Percentiles rank a stretch among this genome's conserved stretches.
Conservation (phyloP, 2,797 vertebrate genomes). For the Taenioides sp. region DNA sequence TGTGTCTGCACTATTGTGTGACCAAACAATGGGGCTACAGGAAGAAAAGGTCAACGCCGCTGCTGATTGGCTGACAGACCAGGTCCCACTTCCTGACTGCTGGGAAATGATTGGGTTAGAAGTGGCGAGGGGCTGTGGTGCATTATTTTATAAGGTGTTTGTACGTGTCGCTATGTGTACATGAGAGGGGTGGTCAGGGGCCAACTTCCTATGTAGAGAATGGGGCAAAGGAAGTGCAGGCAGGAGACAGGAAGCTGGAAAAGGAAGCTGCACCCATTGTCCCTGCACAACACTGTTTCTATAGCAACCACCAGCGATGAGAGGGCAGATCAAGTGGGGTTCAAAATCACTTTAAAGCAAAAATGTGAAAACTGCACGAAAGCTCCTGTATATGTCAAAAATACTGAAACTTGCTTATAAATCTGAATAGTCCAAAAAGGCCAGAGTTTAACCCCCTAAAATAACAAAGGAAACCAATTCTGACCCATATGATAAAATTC, state of each 20-base stretch:
- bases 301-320: constrained; percentile 71
- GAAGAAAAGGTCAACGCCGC: constrained; percentile 77
- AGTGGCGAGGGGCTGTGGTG: constrained; percentile 37
- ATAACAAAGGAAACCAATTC: neutral
- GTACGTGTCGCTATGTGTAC: constrained; percentile 15
- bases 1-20: constrained; percentile 82
- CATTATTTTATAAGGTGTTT: constrained; percentile 56
- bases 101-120: constrained; percentile 78
- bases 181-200: constrained; percentile 49
- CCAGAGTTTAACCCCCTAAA: neutral
- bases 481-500: too few species aligned
- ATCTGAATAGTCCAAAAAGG: neutral
- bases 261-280: constrained; percentile 91
- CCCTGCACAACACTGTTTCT: constrained; percentile 79
- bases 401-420: neutral
- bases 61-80: constrained; percentile 75
- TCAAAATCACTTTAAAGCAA: constrained; percentile 39
- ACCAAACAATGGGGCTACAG: constrained; percentile 81
- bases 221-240: constrained; percentile 85
- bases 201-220: constrained; percentile 85
- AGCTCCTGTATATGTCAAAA: neutral
- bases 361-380: neutral
- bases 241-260: constrained; percentile 89
- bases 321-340: constrained; percentile 51
- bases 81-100: constrained; percentile 78